Base-by-base conservation (phyloP, 2,888 invertebrate genomes). In the Atethmia centrago region DNA sequence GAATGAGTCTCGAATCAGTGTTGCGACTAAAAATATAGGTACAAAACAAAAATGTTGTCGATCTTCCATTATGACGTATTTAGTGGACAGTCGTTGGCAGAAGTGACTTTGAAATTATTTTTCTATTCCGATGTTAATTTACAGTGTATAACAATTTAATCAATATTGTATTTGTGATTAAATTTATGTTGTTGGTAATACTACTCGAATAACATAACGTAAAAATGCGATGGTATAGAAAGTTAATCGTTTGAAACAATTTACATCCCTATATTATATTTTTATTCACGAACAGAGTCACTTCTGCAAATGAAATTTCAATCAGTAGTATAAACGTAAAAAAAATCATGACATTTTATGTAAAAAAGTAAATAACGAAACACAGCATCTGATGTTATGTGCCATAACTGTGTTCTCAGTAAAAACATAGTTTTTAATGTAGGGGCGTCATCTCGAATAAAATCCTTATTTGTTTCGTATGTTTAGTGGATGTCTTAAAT, bases 361-460 rank as follows among this genome's bases (percentile, higher is more conserved):
- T 85, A 83, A 85, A 81, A 36, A 82, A 80, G 61, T 82, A 79
- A 74, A 85, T 74, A 78, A 74, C 82, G 82, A 86, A 90, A 89
- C 88, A 87, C 87, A 90, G 92, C 93, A 95, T 95, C 95, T 95
- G 95, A 95, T 92, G 91, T 92, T 91, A 93, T 89, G 95, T 96
- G 96, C 96, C 96, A 95, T 96, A 95, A 89, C 90, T 92, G 91
- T 94, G 91, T 94, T 92, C 92, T 89, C 88, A 88, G 85, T 90
- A 88, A 88, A 83, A 88, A 87, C 86, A 89, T 88, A 91, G 88
- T 87, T 88, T 84, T 86, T 77, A 80, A 86, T 78, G 65, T 86
- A 86, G 83, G 79, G 76, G 85, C 78, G 77, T 83, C 84, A 86
- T 87, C 87, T 87, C 87, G 87, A 87, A 87, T 87, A 87, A 70